Conservation (phyloP, 2,113 vertebrate species). For the Pteruthius melanotis region DNA sequence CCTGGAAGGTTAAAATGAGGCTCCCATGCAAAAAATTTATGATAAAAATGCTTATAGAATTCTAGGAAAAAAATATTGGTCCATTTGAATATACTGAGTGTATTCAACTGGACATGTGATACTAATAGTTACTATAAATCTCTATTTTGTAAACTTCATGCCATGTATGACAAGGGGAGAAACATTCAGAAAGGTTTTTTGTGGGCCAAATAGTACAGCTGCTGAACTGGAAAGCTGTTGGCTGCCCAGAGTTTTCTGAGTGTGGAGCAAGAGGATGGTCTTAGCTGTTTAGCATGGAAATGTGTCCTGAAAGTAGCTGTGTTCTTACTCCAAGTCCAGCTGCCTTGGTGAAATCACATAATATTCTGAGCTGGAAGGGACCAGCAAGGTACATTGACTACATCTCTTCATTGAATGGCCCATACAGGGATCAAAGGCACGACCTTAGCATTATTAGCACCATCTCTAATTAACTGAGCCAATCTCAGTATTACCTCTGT, state of each 20-base stretch:
- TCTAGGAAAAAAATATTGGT: neutral
- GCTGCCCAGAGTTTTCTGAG: neutral
- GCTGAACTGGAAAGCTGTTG: neutral
- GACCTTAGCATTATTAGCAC: neutral
- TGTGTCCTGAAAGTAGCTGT: neutral
- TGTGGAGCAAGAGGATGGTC: neutral
- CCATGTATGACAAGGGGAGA: neutral
- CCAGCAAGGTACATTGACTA: rapidly evolving
- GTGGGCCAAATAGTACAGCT: neutral
- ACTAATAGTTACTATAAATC: neutral
- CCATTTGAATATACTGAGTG: neutral
- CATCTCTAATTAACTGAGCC: neutral
- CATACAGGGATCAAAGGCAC: neutral
- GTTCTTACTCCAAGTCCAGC: rapidly evolving
- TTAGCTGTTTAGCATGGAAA: neutral
- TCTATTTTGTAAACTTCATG: neutral
- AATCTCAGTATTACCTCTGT: neutral
- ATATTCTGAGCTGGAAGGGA: neutral
- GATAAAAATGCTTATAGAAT: neutral
- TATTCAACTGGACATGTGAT: neutral
- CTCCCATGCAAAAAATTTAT: neutral
- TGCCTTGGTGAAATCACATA: neutral
- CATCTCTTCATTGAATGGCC: too few relatives aligned
- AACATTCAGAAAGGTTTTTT: neutral
- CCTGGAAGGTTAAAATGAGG: neutral